phyloP scores from a whole-genome alignment of 1,140 invertebrate genomes.

The Holcopasites calliopsidis region DNA sequence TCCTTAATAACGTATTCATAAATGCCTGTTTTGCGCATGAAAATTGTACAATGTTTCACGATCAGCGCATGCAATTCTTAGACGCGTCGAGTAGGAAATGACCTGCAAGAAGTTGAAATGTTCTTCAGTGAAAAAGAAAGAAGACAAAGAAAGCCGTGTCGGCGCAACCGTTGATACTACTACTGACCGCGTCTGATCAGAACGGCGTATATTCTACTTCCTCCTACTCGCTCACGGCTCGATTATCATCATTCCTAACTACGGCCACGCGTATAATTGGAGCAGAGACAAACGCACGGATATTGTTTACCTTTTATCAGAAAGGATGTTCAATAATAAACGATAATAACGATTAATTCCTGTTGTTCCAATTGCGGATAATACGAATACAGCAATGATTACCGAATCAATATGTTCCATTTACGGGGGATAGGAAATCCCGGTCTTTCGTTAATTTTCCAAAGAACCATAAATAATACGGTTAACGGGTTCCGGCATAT shows the following conservation, averaged over 20 bases:
- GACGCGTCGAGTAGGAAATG: too few relatives aligned
- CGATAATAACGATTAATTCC: not conserved
- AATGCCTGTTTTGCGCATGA: too few relatives aligned
- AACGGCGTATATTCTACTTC: not conserved
- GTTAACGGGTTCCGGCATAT: too few relatives aligned
- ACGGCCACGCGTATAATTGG: not conserved
- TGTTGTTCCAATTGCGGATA: not conserved
- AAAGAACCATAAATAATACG: not conserved
- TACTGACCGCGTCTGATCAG: constrained; percentile 30
- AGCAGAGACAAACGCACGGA: too few relatives aligned
- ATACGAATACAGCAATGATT: not conserved
- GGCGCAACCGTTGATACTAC: constrained; percentile 40
- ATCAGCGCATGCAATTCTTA: too few relatives aligned
- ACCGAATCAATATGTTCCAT: not conserved
- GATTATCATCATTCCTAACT: not conserved
- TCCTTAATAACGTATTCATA: too few relatives aligned
- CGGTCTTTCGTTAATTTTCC: not conserved
- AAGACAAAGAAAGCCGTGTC: constrained; percentile 30
- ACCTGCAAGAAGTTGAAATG: too few relatives aligned
- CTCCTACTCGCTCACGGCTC: not conserved
- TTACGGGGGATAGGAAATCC: too few relatives aligned
- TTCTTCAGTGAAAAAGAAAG: too few relatives aligned
- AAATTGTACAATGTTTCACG: too few relatives aligned
- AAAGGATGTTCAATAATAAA: not conserved
- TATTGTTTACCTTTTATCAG: not conserved